Conservation (phyloP, 2,888 invertebrate species). For the Parochlus steinenii region DNA sequence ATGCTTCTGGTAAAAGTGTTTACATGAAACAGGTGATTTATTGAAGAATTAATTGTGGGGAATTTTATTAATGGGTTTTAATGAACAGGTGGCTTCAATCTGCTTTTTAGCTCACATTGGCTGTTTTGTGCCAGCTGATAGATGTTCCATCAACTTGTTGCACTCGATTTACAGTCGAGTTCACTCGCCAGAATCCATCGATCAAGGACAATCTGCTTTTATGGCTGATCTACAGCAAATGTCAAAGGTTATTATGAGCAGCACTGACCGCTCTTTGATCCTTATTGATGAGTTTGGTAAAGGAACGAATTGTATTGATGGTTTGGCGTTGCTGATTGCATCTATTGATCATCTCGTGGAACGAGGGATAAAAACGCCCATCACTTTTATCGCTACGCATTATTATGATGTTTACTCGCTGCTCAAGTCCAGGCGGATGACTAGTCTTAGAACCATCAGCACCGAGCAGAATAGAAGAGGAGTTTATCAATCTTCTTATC, state of each 20-base stretch:
- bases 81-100: slow-evolving; percentile 54
- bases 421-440: background rate
- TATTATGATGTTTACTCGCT: slow-evolving; percentile 41
- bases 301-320: slow-evolving; percentile 63
- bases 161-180: slow-evolving; percentile 61
- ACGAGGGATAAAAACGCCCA: slow-evolving; percentile 43
- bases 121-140: slow-evolving; percentile 69
- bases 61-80: background rate
- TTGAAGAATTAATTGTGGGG: too few relatives aligned
- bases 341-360: slow-evolving; percentile 49
- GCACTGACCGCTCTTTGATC: slow-evolving; percentile 51
- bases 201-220: slow-evolving; percentile 68
- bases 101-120: slow-evolving; percentile 79
- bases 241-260: slow-evolving; percentile 38
- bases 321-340: slow-evolving; percentile 52
- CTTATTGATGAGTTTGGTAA: slow-evolving; percentile 83
- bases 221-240: slow-evolving; percentile 73
- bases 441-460: slow-evolving; percentile 2
- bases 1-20: slow-evolving; percentile 83
- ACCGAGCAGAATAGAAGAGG: slow-evolving; percentile 1
- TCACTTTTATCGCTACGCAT: slow-evolving; percentile 63
- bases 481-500: slow-evolving; percentile 5
- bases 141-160: slow-evolving; percentile 51
- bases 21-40: slow-evolving; percentile 89
- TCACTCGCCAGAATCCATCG: slow-evolving; percentile 58